Evolutionary conservation across 53 echinoderm and acorn worm genomes (phyloP).

Genomic region (Paracentrotus lividus): DNA sequence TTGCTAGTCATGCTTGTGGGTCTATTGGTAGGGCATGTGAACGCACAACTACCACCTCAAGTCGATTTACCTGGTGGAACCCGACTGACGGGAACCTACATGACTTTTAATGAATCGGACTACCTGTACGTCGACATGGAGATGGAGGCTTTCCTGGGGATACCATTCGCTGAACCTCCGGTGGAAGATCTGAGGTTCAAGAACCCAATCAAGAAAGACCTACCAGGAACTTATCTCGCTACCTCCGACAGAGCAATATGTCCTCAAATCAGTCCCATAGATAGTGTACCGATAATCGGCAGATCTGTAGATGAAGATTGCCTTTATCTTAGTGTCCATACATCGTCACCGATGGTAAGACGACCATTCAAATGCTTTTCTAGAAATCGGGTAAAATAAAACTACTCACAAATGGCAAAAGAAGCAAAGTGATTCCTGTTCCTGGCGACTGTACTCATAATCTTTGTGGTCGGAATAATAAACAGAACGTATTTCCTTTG

Average conservation of each 20-base stretch:
- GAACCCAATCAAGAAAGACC: conserved; percentile 8
- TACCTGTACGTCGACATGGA: conserved; percentile 28
- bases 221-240: neutral
- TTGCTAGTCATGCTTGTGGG: neutral
- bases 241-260: conserved; percentile 12
- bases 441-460: too few species aligned
- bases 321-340: conserved; percentile 67
- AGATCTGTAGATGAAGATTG: conserved; percentile 67
- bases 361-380: too few species aligned
- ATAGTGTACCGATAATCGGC: neutral
- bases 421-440: too few species aligned
- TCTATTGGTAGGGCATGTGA: neutral
- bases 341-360: conserved; percentile 66
- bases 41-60: neutral
- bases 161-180: conserved; percentile 71
- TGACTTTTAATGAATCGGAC: conserved; percentile 7
- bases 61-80: conserved; percentile 27
- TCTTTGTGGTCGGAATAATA: too few species aligned
- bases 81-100: neutral
- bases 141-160: conserved; percentile 58
- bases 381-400: too few species aligned
- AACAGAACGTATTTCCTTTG: too few species aligned
- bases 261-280: conserved; percentile 54
- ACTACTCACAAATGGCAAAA: too few species aligned
- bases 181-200: conserved; percentile 66